A percentile compares a stretch with the other conserved stretches of the same genome.
These are phyloP conservation scores for Miichthys miiuy DNA, from an alignment of 2,797 vertebrate species.

Conservation along the genomic window DNA sequence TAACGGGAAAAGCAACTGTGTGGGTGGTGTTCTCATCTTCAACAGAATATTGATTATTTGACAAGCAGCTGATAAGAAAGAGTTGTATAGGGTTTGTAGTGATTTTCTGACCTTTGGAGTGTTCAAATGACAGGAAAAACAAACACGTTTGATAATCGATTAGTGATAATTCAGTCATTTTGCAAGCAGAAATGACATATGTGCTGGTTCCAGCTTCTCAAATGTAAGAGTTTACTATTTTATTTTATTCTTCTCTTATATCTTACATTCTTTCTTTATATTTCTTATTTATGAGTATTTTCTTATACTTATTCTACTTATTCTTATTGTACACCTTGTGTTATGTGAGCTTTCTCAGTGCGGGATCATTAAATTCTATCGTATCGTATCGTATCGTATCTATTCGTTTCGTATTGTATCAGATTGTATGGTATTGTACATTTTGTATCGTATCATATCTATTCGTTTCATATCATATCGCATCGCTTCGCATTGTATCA, in stretches of 20 bases:
- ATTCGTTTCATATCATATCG: accelerated
- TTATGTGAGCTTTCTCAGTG: too few species aligned
- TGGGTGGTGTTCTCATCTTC: background rate
- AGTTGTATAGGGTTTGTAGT: background rate
- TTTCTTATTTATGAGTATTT: too few species aligned
- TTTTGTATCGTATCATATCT: too few species aligned
- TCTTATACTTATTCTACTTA: too few species aligned
- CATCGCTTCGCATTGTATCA: too few species aligned
- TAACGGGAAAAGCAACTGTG: background rate
- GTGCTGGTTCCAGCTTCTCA: background rate
- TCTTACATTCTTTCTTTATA: too few species aligned
- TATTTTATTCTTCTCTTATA: background rate
- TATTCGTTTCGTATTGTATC: too few species aligned
- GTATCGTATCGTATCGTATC: too few species aligned
- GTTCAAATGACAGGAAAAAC: background rate
- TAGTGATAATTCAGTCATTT: background rate
- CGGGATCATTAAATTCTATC: too few species aligned
- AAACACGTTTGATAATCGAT: too few species aligned
- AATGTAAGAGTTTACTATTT: background rate
- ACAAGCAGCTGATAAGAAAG: background rate
- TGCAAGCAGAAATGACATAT: background rate
- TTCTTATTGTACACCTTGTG: too few species aligned
- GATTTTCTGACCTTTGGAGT: background rate
- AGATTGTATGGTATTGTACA: too few species aligned
- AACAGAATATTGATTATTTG: constrained; percentile 10